phyloP scores from a whole-genome alignment of 2,113 vertebrate genomes.

The Syrmaticus mikado region DNA sequence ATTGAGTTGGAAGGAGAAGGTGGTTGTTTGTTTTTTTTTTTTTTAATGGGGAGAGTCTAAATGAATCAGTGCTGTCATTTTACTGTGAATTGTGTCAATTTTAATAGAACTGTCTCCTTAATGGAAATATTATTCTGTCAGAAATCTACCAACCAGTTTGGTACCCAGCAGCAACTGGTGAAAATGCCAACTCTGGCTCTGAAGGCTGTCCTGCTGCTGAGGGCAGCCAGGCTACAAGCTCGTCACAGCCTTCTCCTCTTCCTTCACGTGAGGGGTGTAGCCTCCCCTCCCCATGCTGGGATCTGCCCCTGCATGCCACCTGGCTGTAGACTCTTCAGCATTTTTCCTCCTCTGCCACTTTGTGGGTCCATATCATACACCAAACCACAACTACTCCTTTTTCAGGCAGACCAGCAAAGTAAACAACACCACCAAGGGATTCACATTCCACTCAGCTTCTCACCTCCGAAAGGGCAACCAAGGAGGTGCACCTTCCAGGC shows the following conservation, averaged over 20 bases:
- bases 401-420: background rate
- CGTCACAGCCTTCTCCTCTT: background rate
- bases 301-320: rapidly evolving
- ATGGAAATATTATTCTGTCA: slow-evolving; percentile 46
- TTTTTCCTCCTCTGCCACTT: background rate
- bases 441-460: background rate
- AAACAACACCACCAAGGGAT: background rate
- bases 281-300: rapidly evolving
- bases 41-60: slow-evolving; percentile 6
- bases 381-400: background rate
- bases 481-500: background rate
- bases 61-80: slow-evolving; percentile 35
- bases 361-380: background rate
- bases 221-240: background rate
- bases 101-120: slow-evolving; percentile 43
- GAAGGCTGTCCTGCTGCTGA: background rate
- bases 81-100: slow-evolving; percentile 51
- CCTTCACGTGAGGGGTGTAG: background rate
- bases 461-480: background rate
- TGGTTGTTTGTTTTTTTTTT: background rate
- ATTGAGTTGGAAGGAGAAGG: background rate
- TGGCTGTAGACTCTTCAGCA: background rate
- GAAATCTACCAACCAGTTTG: slow-evolving; percentile 49
- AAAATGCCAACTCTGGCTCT: slow-evolving; percentile 35
- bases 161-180: slow-evolving; percentile 27